These are phyloP conservation scores for Pandemis corylana DNA, from an alignment of 2,888 invertebrate genomes.

Conservation along the genomic window DNA sequence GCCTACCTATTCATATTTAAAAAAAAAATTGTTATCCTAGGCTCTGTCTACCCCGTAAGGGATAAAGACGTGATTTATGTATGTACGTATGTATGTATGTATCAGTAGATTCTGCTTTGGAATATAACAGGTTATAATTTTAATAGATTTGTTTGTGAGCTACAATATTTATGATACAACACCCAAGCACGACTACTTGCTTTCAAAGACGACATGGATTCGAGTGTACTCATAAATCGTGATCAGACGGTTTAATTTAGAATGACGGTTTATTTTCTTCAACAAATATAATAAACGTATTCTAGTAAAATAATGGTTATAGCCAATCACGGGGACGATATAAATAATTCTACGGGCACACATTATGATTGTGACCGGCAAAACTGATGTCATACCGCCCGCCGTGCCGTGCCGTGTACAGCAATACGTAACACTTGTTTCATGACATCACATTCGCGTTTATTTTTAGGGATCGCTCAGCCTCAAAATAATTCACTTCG, in stretches of 20 bases:
- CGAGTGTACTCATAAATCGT: not conserved
- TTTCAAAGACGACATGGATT: not conserved
- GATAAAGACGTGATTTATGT: too few relatives aligned
- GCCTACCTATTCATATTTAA: too few relatives aligned
- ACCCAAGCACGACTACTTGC: not conserved
- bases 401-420: conserved; percentile 65
- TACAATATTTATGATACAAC: too few relatives aligned
- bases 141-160: not conserved
- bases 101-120: not conserved
- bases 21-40: too few relatives aligned
- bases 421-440: conserved; percentile 75
- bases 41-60: too few relatives aligned
- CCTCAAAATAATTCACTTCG: conserved; percentile 75
- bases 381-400: conserved; percentile 78
- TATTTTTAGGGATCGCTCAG: conserved; percentile 76
- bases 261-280: not conserved
- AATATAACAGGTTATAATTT: not conserved
- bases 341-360: conserved; percentile 65
- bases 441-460: conserved; percentile 79
- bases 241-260: not conserved
- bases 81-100: too few relatives aligned
- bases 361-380: conserved; percentile 67
- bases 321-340: conserved; percentile 4
- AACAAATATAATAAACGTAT: not conserved
- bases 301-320: not conserved